Evolutionary conservation across 2,888 invertebrate species (phyloP).

Genomic region (Drosophila macrospina): DNA sequence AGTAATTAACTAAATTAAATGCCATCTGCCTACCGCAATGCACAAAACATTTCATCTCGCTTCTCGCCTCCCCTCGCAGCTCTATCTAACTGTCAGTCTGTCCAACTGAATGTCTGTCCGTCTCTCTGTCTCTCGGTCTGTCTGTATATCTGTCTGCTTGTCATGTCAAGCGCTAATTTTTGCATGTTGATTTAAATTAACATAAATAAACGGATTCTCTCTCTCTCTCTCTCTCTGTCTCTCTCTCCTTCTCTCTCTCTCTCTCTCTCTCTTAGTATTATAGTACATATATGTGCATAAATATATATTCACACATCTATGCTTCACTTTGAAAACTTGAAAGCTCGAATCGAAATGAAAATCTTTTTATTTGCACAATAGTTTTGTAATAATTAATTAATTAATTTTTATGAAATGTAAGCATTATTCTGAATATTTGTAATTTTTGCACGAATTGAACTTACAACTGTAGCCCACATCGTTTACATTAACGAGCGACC

Average conservation of each 20-base stretch:
- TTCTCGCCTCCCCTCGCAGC: not conserved
- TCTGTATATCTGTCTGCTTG: slow-evolving; percentile 19
- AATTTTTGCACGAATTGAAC: not conserved
- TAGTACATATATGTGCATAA: slow-evolving; percentile 2
- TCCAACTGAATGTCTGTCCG: slow-evolving; percentile 11
- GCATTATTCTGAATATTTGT: no score
- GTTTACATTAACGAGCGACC: not conserved
- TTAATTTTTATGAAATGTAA: no score
- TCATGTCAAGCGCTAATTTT: slow-evolving; percentile 68
- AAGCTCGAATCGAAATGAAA: no score
- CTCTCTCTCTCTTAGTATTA: not conserved
- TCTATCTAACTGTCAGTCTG: not conserved
- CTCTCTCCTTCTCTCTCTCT: not conserved
- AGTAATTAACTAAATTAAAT: slow-evolving; percentile 80
- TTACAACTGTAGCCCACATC: not conserved
- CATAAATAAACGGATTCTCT: slow-evolving; percentile 67
- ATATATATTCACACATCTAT: not conserved
- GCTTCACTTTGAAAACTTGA: not conserved
- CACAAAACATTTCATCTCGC: slow-evolving; percentile 9
- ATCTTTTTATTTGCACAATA: no score
- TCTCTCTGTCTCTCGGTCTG: slow-evolving; percentile 3
- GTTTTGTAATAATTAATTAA: no score
- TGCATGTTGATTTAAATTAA: slow-evolving; percentile 78
- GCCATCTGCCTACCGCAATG: slow-evolving; percentile 47
- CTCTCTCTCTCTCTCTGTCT: not conserved